Base-by-base conservation (phyloP, 2,797 vertebrate species). In the Danio tinwini region DNA sequence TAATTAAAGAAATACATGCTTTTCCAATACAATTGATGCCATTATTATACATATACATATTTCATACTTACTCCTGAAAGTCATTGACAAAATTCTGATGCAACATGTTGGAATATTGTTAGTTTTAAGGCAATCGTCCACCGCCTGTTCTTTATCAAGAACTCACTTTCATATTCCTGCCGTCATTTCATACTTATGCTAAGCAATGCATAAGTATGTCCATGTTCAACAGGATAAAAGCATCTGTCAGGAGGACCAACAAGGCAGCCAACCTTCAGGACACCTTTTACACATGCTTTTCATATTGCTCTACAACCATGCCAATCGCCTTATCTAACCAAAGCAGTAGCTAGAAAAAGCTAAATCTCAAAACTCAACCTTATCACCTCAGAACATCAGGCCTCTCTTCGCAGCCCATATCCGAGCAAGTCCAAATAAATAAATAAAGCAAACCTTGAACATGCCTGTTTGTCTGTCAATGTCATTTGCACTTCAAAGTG, bases 401-500 rank as follows among this genome's bases (percentile, higher is more conserved):
- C 56, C 64, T 42, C 50, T 40, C 21, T 78, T 49, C 40, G 68
- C 62, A 45, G 21, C 53, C 55, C 52, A 52, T 44, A 65, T 47
- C 55, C 3, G 65, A 75, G 64, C 14, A n/a, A 42, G 44, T 39
- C 50, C 56, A 72, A 83, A 81, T 76, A 79, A 72, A 83, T 70
- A 81, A 65, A 78, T 52, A 55, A 49, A 71, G 53, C 40, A 21
- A 70, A 75, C 53, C 53, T n/a, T 19, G 71, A 71, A 81, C 62
- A 74, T 19, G 74, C 16, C 67, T 72, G 64, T 76, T 86, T 85
- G 61, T 84, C 75, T 79, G 69, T 75, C 58, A 53, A 61, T 63
- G 37, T 44, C 21, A 81, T 85, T 85, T 84, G 59, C 77, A 85
- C 81, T 87, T 88, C 84, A 87, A 88, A 86, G 82, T 72, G 39